A percentile compares a stretch with the other conserved stretches of the same genome.
These are phyloP conservation scores for Ophion obscuratus DNA, from an alignment of 2,888 invertebrate genomes.

Conservation along the genomic window DNA sequence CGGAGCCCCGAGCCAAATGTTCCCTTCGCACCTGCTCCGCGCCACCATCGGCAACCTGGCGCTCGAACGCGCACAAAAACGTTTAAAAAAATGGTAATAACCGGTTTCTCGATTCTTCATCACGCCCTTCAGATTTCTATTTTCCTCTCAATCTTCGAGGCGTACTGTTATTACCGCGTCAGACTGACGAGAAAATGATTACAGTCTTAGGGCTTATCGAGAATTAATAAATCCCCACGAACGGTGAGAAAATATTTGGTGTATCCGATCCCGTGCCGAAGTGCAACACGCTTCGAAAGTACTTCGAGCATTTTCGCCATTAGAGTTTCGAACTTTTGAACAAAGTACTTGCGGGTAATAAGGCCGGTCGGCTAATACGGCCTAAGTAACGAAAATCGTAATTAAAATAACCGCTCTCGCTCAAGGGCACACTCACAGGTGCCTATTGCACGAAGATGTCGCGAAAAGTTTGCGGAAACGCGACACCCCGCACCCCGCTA, in stretches of 20 bases:
- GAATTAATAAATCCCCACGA: slow-evolving; percentile 31
- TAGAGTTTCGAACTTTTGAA: background rate
- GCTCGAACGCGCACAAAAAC: slow-evolving; percentile 19
- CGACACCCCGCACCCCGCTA: too few species aligned
- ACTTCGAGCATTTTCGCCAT: background rate
- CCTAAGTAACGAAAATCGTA: too few species aligned
- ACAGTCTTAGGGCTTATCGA: slow-evolving; percentile 25
- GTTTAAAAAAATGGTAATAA: slow-evolving; percentile 46
- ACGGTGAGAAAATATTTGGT: background rate
- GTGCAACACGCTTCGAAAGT: background rate
- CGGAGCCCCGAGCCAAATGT: slow-evolving; percentile 26
- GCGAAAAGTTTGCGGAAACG: too few species aligned
- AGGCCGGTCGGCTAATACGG: too few species aligned
- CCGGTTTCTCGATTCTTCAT: slow-evolving; percentile 48
- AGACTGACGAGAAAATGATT: slow-evolving; percentile 5
- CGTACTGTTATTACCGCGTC: slow-evolving; percentile 41
- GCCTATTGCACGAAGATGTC: too few species aligned
- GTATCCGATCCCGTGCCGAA: background rate
- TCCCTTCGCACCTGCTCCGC: slow-evolving; percentile 51
- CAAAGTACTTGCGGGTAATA: too few species aligned
- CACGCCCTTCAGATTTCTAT: slow-evolving; percentile 22
- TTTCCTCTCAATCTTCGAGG: slow-evolving; percentile 9
- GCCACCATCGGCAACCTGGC: slow-evolving; percentile 22
- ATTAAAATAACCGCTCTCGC: too few species aligned
- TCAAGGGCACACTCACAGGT: too few species aligned